A percentile compares a stretch with the other conserved stretches of the same genome.
These are phyloP conservation scores for Euphydryas editha DNA, from an alignment of 2,888 invertebrate species.

Conservation along the genomic window DNA sequence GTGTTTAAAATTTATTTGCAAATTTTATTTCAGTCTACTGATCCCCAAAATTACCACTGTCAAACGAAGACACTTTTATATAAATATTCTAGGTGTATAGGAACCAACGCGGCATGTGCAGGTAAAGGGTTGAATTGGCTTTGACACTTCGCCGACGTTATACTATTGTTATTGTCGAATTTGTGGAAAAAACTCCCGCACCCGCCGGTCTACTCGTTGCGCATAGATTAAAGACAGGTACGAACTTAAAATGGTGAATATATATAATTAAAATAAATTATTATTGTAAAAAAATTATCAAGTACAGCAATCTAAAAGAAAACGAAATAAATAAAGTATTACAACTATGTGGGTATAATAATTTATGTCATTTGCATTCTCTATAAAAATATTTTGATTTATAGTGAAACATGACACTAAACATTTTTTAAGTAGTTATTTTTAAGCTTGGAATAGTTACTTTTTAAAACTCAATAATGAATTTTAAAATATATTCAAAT, in stretches of 20 bases:
- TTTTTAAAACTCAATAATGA: too few species aligned
- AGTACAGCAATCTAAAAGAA: too few species aligned
- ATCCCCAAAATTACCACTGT: not conserved
- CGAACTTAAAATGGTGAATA: conserved; percentile 41
- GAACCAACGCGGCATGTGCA: conserved; percentile 68
- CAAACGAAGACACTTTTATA: conserved; percentile 10
- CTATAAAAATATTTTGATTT: too few species aligned
- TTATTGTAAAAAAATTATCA: not conserved
- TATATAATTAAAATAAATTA: not conserved
- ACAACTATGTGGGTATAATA: too few species aligned
- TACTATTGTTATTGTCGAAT: conserved; percentile 63
- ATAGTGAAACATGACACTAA: too few species aligned
- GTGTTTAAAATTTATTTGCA: too few species aligned
- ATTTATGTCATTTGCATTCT: too few species aligned
- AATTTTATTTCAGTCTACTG: too few species aligned
- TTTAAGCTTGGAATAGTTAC: too few species aligned
- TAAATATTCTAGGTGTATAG: conserved; percentile 48
- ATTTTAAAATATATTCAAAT: too few species aligned
- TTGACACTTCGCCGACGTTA: conserved; percentile 68
- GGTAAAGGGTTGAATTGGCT: conserved; percentile 70
- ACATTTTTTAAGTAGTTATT: too few species aligned
- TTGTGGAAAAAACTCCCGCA: conserved; percentile 62
- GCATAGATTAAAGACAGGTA: conserved; percentile 56
- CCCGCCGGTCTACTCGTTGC: conserved; percentile 58
- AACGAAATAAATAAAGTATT: too few species aligned